These are phyloP conservation scores for Cynopterus brachyotis DNA, from an alignment of 2,113 vertebrate genomes.

Conservation along the genomic window DNA sequence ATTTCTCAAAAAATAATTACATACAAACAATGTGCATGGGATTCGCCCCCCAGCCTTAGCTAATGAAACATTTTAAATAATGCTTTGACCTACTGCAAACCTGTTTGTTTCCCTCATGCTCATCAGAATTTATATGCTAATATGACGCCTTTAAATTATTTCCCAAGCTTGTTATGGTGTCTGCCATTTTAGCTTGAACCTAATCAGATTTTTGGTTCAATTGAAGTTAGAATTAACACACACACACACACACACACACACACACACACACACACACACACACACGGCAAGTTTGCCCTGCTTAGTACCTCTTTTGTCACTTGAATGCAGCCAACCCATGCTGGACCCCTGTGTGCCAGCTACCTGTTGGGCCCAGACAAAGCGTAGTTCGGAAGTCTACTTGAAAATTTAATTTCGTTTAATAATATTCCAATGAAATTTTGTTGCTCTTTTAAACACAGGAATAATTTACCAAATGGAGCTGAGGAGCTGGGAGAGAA, in stretches of 20 bases:
- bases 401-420: background rate
- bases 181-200: background rate
- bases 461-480: background rate
- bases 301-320: background rate
- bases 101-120: background rate
- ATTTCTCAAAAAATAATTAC: background rate
- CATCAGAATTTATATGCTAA: background rate
- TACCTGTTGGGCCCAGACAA: background rate
- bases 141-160: background rate
- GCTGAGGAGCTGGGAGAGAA: background rate
- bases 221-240: background rate
- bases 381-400: background rate
- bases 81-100: background rate
- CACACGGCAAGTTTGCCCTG: background rate
- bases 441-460: background rate
- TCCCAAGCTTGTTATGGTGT: background rate
- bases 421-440: background rate
- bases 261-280: background rate
- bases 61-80: background rate
- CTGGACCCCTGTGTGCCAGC: background rate
- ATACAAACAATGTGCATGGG: background rate
- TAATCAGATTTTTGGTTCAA: background rate
- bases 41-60: background rate
- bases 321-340: background rate
- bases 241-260: background rate